Evolutionary conservation across 2,113 vertebrate genomes (phyloP).

Genomic region (Leptosomus discolor): DNA sequence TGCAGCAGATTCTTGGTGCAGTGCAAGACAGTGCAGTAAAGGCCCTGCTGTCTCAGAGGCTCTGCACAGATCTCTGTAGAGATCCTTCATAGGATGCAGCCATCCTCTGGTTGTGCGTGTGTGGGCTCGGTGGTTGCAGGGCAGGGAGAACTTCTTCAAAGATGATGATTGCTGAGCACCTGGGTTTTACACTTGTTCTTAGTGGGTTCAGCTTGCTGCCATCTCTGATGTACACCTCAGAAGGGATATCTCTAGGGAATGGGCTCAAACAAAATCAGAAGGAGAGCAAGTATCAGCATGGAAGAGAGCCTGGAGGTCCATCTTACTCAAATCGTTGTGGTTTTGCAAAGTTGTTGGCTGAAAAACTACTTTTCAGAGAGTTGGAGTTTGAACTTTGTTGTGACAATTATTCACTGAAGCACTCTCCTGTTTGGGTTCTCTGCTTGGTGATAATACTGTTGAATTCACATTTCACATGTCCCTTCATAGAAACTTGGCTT

Average conservation of each 20-base stretch:
- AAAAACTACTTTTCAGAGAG: neutral
- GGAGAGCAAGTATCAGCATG: neutral
- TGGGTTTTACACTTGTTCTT: neutral
- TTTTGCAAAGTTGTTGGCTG: neutral
- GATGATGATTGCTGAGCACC: neutral
- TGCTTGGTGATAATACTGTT: neutral
- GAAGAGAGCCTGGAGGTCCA: neutral
- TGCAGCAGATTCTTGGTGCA: neutral
- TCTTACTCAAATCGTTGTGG: neutral
- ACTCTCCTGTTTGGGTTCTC: neutral
- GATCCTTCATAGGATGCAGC: accelerated
- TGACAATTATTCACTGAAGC: neutral
- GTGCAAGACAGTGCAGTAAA: neutral
- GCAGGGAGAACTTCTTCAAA: neutral
- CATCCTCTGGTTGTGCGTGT: neutral
- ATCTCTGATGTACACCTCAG: neutral
- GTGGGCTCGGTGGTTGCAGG: neutral
- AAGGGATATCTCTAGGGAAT: neutral
- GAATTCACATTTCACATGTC: neutral
- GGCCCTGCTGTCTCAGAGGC: neutral
- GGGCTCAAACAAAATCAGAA: neutral
- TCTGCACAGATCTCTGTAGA: neutral
- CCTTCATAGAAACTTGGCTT: neutral
- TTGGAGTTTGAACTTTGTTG: neutral
- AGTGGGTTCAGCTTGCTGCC: neutral